Conservation (phyloP, 2,888 invertebrate genomes). For the Athrips mouffetella region DNA sequence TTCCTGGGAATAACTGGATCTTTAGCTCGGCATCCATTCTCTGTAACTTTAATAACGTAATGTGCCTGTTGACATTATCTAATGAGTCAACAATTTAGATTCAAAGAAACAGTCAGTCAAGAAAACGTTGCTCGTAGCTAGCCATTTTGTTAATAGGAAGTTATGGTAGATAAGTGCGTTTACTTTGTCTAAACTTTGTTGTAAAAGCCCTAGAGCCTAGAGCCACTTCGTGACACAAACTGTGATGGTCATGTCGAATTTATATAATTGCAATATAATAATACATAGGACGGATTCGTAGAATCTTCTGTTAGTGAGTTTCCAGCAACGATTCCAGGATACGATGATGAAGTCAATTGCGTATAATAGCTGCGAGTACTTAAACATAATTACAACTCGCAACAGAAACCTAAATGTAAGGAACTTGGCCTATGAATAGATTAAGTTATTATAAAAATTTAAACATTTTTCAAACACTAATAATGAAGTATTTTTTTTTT, state of each 20-base stretch:
- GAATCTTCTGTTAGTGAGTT: conserved; percentile 15
- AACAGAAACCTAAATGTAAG: no score
- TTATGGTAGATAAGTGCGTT: neutral
- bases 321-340: conserved; percentile 28
- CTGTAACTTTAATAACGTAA: conserved; percentile 21
- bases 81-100: conserved; percentile 20
- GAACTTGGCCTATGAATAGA: no score
- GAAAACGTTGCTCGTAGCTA: conserved; percentile 19
- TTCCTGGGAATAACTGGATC: conserved; percentile 5
- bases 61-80: conserved; percentile 22
- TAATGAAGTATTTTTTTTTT: no score
- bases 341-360: conserved; percentile 25
- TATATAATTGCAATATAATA: conserved; percentile 17
- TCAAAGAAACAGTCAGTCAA: conserved; percentile 18
- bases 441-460: no score
- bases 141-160: conserved; percentile 13
- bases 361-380: conserved; percentile 20
- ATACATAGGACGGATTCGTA: conserved; percentile 1
- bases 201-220: no score
- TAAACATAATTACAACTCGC: conserved; percentile 22
- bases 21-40: conserved; percentile 6
- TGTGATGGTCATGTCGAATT: no score
- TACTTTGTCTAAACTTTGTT: neutral
- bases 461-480: no score
- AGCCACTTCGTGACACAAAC: conserved; percentile 28